A percentile compares a stretch with the other conserved stretches of the same genome.
phyloP scores from a whole-genome alignment of 2,888 invertebrate genomes.

The Cremastobaeus sp. region DNA sequence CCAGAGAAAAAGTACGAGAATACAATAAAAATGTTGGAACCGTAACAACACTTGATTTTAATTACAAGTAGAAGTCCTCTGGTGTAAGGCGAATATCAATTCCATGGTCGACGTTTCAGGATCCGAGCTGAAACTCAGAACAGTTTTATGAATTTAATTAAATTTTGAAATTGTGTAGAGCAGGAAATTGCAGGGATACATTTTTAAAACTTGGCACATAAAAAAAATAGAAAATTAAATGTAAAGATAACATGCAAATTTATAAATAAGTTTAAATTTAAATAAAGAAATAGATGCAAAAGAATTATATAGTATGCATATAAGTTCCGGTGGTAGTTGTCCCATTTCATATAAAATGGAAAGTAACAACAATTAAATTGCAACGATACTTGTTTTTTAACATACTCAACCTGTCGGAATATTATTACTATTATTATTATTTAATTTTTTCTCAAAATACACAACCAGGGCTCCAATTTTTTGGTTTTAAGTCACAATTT shows the following conservation, averaged over 20 bases:
- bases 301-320: constrained; percentile 8
- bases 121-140: constrained; percentile 73
- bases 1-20: constrained; percentile 23
- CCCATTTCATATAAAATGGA: constrained; percentile 16
- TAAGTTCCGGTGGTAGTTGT: constrained; percentile 54
- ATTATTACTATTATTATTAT: too few species aligned
- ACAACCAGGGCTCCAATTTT: constrained; percentile 65
- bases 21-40: constrained; percentile 2
- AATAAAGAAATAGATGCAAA: neutral
- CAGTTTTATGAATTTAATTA: constrained; percentile 44
- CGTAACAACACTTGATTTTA: constrained; percentile 1
- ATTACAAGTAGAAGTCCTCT: constrained; percentile 40
- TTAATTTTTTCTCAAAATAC: constrained; percentile 65
- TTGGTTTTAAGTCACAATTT: constrained; percentile 41
- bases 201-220: constrained; percentile 41
- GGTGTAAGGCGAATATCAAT: constrained; percentile 49
- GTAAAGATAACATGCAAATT: neutral
- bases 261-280: neutral
- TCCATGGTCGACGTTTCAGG: constrained; percentile 35
- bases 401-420: constrained; percentile 74
- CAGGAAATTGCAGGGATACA: constrained; percentile 45
- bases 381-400: constrained; percentile 65
- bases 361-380: constrained; percentile 38
- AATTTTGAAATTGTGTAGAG: constrained; percentile 3
- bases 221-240: too few species aligned